phyloP scores from a whole-genome alignment of 2,113 vertebrate species.

The Aphelocoma coerulescens region DNA sequence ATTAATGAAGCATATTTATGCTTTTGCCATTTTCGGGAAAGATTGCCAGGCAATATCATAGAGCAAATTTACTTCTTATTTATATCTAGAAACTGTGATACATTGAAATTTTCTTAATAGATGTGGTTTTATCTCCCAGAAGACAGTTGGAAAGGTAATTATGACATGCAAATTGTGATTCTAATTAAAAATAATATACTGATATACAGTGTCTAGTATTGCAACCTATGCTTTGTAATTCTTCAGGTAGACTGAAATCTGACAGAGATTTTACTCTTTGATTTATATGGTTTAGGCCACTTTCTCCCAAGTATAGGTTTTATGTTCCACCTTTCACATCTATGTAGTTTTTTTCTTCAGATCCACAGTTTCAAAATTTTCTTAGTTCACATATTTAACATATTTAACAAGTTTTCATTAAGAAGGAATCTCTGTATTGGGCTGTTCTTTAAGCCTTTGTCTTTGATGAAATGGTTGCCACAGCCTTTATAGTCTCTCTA shows the following conservation, averaged over 20 bases:
- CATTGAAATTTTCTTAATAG: slow-evolving; percentile 59
- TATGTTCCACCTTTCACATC: neutral
- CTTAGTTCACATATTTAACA: neutral
- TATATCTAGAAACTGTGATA: slow-evolving; percentile 30
- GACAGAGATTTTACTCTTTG: neutral
- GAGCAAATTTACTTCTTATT: slow-evolving; percentile 56
- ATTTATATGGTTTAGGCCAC: neutral
- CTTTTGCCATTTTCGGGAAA: slow-evolving; percentile 9
- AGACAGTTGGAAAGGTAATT: slow-evolving; percentile 68
- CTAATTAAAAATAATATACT: slow-evolving; percentile 53
- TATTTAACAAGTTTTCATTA: neutral
- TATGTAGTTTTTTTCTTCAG: neutral
- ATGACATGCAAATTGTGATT: slow-evolving; percentile 65
- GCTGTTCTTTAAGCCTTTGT: slow-evolving; percentile 20
- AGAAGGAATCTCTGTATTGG: neutral
- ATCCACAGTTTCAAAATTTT: neutral
- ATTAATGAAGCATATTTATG: slow-evolving; percentile 49
- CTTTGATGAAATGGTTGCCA: slow-evolving; percentile 23
- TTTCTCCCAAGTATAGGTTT: neutral
- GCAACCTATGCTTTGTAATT: neutral
- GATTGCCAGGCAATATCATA: slow-evolving; percentile 41
- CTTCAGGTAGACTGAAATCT: neutral
- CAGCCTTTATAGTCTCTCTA: slow-evolving; percentile 28
- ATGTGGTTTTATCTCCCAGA: slow-evolving; percentile 64
- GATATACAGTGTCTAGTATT: neutral